These are phyloP conservation scores for Eulemur coronatus DNA, from an alignment of 2,797 vertebrate species.

Conservation along the genomic window DNA sequence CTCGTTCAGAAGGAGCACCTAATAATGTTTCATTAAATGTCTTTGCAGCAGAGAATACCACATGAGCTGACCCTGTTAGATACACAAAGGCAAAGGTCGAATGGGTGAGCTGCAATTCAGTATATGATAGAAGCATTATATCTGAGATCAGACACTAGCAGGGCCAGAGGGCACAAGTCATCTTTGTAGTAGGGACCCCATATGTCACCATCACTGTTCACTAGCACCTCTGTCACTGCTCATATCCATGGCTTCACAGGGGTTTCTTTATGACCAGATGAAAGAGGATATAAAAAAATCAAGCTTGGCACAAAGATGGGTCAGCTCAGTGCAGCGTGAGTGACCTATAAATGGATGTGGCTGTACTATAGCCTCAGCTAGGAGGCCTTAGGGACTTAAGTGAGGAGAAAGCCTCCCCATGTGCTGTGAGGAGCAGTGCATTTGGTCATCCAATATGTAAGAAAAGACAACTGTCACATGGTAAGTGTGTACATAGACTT, in stretches of 20 bases:
- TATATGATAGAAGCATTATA: neutral
- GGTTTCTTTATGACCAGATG: neutral
- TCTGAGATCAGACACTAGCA: neutral
- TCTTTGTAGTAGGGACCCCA: too few species aligned
- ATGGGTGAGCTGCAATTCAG: neutral
- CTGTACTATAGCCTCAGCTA: neutral
- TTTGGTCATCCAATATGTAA: neutral
- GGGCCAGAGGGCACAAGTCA: neutral
- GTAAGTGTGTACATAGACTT: too few species aligned
- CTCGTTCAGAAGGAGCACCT: neutral
- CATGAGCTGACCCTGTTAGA: neutral
- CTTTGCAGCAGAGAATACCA: neutral
- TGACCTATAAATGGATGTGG: neutral
- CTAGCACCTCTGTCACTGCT: neutral
- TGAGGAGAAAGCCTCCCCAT: neutral
- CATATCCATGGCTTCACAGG: neutral
- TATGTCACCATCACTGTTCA: neutral
- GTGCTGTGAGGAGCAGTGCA: neutral
- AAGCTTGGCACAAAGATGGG: neutral
- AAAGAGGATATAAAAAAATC: neutral
- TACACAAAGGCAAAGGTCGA: neutral
- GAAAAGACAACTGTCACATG: neutral
- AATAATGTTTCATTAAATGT: neutral
- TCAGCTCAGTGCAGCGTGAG: neutral
- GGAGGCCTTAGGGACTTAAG: neutral